Base-by-base conservation (phyloP, 2,888 invertebrate genomes). In the Ochropleura plecta region DNA sequence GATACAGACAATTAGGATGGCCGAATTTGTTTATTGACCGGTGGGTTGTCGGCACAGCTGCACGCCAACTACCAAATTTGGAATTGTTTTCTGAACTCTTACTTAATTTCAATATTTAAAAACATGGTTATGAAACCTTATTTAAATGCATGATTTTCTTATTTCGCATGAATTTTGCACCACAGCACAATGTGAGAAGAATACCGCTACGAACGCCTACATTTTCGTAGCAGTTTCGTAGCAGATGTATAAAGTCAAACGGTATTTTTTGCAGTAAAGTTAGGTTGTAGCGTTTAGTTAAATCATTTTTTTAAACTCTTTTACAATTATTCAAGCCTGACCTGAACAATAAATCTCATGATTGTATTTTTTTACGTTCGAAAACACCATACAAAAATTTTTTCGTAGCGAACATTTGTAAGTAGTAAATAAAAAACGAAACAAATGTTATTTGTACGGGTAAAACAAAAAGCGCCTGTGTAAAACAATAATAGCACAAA, bases 11-110 rank as follows among this genome's bases (percentile, higher is more conserved):
- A 86, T 89, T 90, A 86, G 89, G 88, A 88, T 91, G 90, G 89
- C 93, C 92, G 91, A 93, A 93, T 92, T 94, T 89, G 90, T 90
- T 90, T 89, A 90, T 90, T 90, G 89, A 89, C 86, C 88, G 87
- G 88, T 91, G 88, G 90, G 89, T 85, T 82, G 81, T 76, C 81
- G 68, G 70, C 83, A 84, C 81, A 87, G 84, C 83, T 83, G 78
- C 67, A 76, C 74, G 79, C 65, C 70, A 76, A 69, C 79, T 79
- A 72, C 82, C 81, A 73, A 80, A 87, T 85, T 81, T 81, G 83
- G 79, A 55, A 68, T 64, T 76, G 49, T 65, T 77, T 77, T 77
- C 70, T 55, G 62, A 20, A 42, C 57, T 76, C 70, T 79, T 78
- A 75, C 76, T 74, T 72, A 46, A 72, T 70, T 70, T 69, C 66